Conservation (phyloP, 2,797 vertebrate genomes). For the Hippocampus kuda region DNA sequence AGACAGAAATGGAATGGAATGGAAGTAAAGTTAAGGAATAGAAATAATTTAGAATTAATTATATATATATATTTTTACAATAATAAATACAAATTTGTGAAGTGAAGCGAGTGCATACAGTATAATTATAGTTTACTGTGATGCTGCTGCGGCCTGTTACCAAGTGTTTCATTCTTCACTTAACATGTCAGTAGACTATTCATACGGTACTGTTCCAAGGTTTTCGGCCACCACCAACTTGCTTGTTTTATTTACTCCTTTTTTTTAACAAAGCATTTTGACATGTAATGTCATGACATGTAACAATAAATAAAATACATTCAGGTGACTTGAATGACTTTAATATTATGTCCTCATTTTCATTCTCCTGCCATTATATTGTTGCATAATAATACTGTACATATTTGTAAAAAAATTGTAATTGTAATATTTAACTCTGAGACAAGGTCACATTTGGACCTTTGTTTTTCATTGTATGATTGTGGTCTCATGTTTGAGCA, state of each 20-base stretch:
- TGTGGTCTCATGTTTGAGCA: not conserved
- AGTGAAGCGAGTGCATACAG: not conserved
- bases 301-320: not conserved
- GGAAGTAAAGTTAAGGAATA: not conserved
- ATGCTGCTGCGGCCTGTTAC: slow-evolving; percentile 8
- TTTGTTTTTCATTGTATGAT: not conserved
- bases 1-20: not conserved
- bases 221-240: not conserved
- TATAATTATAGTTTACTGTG: not conserved
- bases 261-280: not conserved
- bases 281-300: not conserved
- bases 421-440: too few species aligned
- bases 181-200: slow-evolving; percentile 9
- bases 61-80: too few species aligned
- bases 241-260: not conserved
- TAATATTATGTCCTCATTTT: too few species aligned
- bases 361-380: too few species aligned
- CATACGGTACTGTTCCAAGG: not conserved
- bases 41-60: not conserved
- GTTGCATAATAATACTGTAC: too few species aligned
- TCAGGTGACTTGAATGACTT: not conserved
- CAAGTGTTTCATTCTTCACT: slow-evolving; percentile 13
- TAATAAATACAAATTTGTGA: too few species aligned
- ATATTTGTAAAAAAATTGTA: too few species aligned
- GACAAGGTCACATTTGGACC: not conserved